Percentiles rank a stretch among this genome's conserved stretches.
Evolutionary conservation across 2,888 invertebrate species (phyloP).

Genomic region (Periphyllus acericola): DNA sequence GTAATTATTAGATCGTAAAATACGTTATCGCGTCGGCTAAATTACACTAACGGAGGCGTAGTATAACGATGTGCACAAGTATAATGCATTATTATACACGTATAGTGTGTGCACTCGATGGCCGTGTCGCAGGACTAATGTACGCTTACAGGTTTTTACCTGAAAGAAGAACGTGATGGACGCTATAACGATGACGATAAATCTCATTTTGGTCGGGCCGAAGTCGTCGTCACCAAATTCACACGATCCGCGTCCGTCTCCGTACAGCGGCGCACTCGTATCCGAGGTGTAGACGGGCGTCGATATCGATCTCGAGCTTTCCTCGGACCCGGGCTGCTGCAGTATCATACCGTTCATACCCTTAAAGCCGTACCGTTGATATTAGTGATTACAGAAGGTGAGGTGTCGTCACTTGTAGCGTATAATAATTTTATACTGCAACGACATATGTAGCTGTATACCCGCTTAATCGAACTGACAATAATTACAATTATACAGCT

Average conservation of each 20-base stretch:
- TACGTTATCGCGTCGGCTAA: not conserved
- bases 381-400: too few relatives aligned
- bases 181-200: conserved; percentile 7
- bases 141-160: not conserved
- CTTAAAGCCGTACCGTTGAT: too few relatives aligned
- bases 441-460: too few relatives aligned
- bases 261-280: not conserved
- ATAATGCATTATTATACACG: too few relatives aligned
- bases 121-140: not conserved
- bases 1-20: not conserved
- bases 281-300: not conserved
- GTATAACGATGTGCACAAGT: too few relatives aligned
- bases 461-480: too few relatives aligned
- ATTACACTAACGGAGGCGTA: too few relatives aligned
- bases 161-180: not conserved
- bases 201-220: not conserved
- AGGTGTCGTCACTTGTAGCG: too few relatives aligned
- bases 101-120: not conserved
- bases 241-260: not conserved
- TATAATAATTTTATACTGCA: too few relatives aligned
- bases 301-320: not conserved
- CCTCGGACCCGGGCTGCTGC: not conserved
- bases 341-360: too few relatives aligned
- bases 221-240: not conserved
- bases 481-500: too few relatives aligned